A percentile compares a stretch with the other conserved stretches of the same genome.
phyloP scores from a whole-genome alignment of 2,888 invertebrate genomes.

The Mesopsocus fuscifrons region DNA sequence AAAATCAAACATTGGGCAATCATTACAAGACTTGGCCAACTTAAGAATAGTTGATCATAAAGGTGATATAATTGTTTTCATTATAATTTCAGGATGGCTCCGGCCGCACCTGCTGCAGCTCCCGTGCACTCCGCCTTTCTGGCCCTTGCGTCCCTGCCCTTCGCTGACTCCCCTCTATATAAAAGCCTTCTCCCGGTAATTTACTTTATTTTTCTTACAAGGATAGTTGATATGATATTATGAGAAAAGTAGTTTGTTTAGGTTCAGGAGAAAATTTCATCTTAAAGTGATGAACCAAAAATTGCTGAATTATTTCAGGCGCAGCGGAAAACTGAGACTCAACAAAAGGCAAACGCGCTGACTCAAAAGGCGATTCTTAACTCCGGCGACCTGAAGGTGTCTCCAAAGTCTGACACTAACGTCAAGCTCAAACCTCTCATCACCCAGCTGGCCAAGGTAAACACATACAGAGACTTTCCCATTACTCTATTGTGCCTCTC shows the following conservation, averaged over 20 bases:
- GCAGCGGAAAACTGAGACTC: slow-evolving; percentile 39
- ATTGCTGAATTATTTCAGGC: slow-evolving; percentile 23
- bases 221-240: no score
- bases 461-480: no score
- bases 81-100: no score
- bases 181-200: slow-evolving; percentile 40
- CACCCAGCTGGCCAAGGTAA: slow-evolving; percentile 25
- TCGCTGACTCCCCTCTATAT: slow-evolving; percentile 72
- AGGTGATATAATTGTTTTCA: no score
- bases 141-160: slow-evolving; percentile 59
- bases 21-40: no score
- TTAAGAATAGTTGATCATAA: no score
- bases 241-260: no score
- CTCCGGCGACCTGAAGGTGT: slow-evolving; percentile 35
- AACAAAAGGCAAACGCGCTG: slow-evolving; percentile 43
- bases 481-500: no score
- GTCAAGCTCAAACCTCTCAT: slow-evolving; percentile 36
- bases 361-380: slow-evolving; percentile 48
- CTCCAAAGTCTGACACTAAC: slow-evolving; percentile 31
- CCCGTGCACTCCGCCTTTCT: slow-evolving; percentile 51
- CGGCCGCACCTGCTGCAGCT: slow-evolving; percentile 23
- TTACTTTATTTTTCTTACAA: slow-evolving; percentile 11
- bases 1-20: no score
- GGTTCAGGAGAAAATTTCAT: slow-evolving; percentile 4
- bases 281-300: slow-evolving; percentile 10